A percentile compares a stretch with the other conserved stretches of the same genome.
phyloP scores from a whole-genome alignment of 2,797 vertebrate genomes.

The Sebastes itinus region DNA sequence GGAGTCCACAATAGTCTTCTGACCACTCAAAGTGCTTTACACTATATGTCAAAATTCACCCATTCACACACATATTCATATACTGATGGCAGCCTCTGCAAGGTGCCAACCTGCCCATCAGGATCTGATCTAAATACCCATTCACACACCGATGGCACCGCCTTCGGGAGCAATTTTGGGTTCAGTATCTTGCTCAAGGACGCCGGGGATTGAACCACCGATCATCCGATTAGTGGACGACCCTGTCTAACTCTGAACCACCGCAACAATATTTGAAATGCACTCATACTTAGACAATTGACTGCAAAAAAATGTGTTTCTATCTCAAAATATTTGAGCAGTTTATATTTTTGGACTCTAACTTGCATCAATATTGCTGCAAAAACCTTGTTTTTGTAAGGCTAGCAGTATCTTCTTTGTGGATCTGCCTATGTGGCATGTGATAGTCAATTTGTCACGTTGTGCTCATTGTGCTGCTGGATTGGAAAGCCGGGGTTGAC shows the following conservation, averaged over 20 bases:
- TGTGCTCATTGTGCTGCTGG: not conserved
- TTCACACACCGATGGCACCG: too few species aligned
- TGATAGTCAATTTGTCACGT: constrained; percentile 15
- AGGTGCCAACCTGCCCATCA: too few species aligned
- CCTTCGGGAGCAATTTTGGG: too few species aligned
- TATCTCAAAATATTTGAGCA: not conserved
- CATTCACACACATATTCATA: too few species aligned
- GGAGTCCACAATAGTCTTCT: not conserved
- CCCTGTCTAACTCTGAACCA: too few species aligned
- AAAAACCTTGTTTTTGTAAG: not conserved
- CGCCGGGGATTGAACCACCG: fast-evolving
- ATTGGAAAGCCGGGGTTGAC: constrained; percentile 4
- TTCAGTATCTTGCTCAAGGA: too few species aligned
- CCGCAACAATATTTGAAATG: not conserved
- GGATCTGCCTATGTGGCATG: not conserved
- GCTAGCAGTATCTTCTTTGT: not conserved
- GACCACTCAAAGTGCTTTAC: too few species aligned
- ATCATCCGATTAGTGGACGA: not conserved
- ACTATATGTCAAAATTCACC: too few species aligned
- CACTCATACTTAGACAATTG: not conserved
- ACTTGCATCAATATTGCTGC: not conserved
- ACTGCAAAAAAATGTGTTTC: not conserved
- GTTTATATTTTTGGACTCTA: not conserved
- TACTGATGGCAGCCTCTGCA: too few species aligned
- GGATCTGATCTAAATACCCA: too few species aligned